Conservation (phyloP, 2,113 vertebrate species). For the Nicator chloris region DNA sequence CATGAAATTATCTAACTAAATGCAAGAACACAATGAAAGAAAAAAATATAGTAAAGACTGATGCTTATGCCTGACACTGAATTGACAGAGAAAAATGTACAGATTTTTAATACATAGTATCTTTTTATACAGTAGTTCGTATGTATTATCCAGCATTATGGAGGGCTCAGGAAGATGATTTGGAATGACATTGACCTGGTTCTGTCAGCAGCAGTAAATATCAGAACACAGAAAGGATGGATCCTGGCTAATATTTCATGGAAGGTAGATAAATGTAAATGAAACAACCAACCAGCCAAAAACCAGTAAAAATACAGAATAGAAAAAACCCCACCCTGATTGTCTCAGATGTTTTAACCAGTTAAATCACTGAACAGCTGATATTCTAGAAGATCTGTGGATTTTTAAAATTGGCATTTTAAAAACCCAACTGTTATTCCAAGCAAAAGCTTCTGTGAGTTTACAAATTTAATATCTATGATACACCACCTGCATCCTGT, state of each 20-base stretch:
- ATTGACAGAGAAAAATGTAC: not conserved
- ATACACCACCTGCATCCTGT: not conserved
- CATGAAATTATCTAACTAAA: not conserved
- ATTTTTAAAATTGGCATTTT: not conserved
- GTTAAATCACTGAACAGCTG: not conserved
- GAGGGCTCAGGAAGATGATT: slow-evolving; percentile 8
- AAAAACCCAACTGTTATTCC: not conserved
- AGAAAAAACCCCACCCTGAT: not conserved
- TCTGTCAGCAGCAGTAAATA: slow-evolving; percentile 37
- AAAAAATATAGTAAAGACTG: not conserved
- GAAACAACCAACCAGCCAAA: not conserved
- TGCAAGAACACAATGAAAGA: not conserved
- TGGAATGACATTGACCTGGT: slow-evolving; percentile 30
- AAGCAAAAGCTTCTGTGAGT: not conserved
- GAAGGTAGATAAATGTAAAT: not conserved
- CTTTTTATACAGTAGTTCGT: not conserved
- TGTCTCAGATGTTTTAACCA: not conserved
- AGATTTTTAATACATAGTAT: not conserved
- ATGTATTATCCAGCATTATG: not conserved
- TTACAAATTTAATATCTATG: not conserved
- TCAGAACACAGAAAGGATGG: not conserved
- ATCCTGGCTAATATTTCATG: not conserved
- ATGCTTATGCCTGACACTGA: not conserved
- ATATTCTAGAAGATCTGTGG: not conserved
- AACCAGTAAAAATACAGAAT: not conserved